Evolutionary conservation across 92 coral and sea anemone genomes (phyloP), one percentile per base, ranked within the genome.

Genomic region (Zoanthus sansibaricus): DNA sequence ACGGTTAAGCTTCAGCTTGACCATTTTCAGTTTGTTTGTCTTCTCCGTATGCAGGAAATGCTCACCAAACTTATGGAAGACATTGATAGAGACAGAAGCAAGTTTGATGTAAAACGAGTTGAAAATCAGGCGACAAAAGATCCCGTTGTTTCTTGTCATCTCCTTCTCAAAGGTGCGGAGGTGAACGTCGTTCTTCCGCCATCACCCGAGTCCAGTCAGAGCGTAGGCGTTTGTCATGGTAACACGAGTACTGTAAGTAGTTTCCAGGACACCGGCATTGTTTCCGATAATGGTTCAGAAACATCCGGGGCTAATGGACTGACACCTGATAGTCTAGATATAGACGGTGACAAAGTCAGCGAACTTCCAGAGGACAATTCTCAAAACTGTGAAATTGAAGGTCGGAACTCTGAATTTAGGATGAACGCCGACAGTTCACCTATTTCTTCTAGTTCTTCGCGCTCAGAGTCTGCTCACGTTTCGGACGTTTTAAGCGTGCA

Each of bases 21-120:
- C 75, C 99, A 97, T 73, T 97, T 93, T 76, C 99, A 97, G 76
- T 92, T 95, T 64, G 89, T 97, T 47, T 97, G 95, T 85, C 92
- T 97, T 18, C 45, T 97, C 52, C 95, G 99, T 72, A 83, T 97
- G 33, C 99, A 97, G 78, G 99, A 97, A 79, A 93, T 88, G 91
- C 79, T 97, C 20, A 82, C 91, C 4, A 91, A 93, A 33, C 90
- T 95, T 11, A 92, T 89, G 55, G 98, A 95, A 17, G 91, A 95
- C 61, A 79, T 97, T n/a, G 90, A 87, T 11, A 47, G 45, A 21
- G 95, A 89, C 46, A 75, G 93, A 42, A 86, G 66, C 20, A 87
- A 72, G 16, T 82, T 76, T 68, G 72, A 78, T 56, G 86, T 61
- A 7, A 82, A 72, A 71, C 66, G 86, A 7, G 64, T 58, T 20